These are phyloP conservation scores for Hestina assimilis DNA, from an alignment of 1,140 invertebrate genomes.

Conservation along the genomic window DNA sequence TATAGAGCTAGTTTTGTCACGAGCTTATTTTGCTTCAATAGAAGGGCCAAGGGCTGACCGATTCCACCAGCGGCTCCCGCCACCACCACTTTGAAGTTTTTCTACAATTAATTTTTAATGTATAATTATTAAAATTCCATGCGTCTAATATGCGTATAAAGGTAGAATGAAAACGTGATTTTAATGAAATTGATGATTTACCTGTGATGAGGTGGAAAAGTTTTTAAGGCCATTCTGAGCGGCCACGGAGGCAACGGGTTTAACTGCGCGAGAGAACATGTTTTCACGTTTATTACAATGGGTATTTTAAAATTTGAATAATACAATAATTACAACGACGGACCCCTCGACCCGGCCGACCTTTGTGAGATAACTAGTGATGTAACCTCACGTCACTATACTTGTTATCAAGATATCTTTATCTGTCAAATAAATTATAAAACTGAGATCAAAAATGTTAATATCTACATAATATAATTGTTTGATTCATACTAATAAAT, in stretches of 20 bases:
- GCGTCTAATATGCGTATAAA: background rate
- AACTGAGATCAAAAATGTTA: too few relatives aligned
- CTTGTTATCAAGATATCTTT: background rate
- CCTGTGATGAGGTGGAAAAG: constrained; percentile 79
- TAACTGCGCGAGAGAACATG: constrained; percentile 79
- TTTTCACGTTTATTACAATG: constrained; percentile 36
- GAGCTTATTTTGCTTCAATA: constrained; percentile 94
- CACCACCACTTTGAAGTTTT: constrained; percentile 94
- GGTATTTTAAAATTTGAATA: constrained; percentile 26
- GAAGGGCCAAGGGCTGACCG: constrained; percentile 96
- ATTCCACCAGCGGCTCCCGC: constrained; percentile 98
- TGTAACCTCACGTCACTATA: constrained; percentile 31
- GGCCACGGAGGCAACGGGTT: constrained; percentile 68
- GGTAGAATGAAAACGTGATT: background rate
- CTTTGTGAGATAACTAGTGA: constrained; percentile 67
- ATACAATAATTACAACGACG: constrained; percentile 26
- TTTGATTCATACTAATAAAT: too few relatives aligned
- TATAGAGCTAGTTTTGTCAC: constrained; percentile 92
- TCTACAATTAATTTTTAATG: constrained; percentile 67
- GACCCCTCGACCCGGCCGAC: constrained; percentile 61
- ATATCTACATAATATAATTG: too few relatives aligned
- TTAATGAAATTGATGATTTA: constrained; percentile 39
- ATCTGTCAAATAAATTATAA: too few relatives aligned
- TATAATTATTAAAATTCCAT: too few relatives aligned
- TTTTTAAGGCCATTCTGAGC: constrained; percentile 73